Base-by-base conservation (phyloP, 2,797 vertebrate genomes). In the Xenopus petersii region DNA sequence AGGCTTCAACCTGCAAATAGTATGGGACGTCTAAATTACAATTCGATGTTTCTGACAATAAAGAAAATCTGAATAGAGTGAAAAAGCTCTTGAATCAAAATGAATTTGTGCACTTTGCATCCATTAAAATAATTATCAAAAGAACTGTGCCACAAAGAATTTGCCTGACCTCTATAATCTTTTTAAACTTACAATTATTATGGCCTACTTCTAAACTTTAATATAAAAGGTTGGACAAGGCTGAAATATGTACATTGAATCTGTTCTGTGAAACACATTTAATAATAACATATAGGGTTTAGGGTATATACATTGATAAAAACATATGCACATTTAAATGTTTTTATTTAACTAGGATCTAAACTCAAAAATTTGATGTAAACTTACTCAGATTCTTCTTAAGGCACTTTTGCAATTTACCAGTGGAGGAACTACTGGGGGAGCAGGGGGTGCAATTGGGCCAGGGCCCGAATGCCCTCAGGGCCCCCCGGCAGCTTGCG, bases 61-160 rank as follows among this genome's bases (percentile, higher is more conserved):
- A 68, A 69, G 66, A 46, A 73, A 59, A 21, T 17, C 15, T 69
- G 54, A 59, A 73, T 62, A 69, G 21, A 72, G 36, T 13, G 46
- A 78, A 78, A 73, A 46, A 16, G 51, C 66, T 68, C 24, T 42
- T 64, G 24, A 78, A 58, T 72, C 46, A 42, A 73, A 56, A 9
- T 42, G 46, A 60, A 70, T 59, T 68, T 16, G 59, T 73, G 33
- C 42, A 78, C 65, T 73, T 73, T 73, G 71, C 36, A 60, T 73
- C 70, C 75, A 73, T 78, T 78, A 78, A 63, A 30, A 64, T 54
- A 73, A 78, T 78, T 78, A 78, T 69, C n/a, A 58, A 59, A 71
- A 64, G 60, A 49, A 58, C 36, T 42, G 36, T 42, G 6, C 59
- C 15, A 26, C 51, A 65, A 68, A 73, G 71, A 64, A 61, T 73